Evolutionary conservation across 2,888 invertebrate genomes (phyloP), one percentile per base, ranked within the genome.

Genomic region (Monochamus alternatus): DNA sequence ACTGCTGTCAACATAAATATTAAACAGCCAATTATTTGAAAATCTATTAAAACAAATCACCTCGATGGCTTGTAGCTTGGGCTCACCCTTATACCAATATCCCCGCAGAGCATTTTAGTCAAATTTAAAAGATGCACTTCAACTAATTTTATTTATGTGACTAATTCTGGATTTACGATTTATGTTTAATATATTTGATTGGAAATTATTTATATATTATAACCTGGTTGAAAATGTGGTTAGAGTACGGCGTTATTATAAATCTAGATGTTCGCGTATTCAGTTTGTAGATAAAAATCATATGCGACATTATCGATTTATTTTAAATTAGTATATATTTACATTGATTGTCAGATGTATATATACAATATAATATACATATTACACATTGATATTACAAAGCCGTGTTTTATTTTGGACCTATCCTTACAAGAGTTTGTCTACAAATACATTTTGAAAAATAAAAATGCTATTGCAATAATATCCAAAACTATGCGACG

Each of bases 331-430:
- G 75, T 79, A 81, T 75, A 80, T 79, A 79, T 80, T 82, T 82
- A 79, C 81, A 81, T 81, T 81, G 76, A 83, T 81, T 84, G 82
- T 83, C 81, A 76, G 80, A 78, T 84, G 83, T 84, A 84, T 76
- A 84, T 84, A 84, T 75, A 75, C 62, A 38, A 38, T 38, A 76
- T 72, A 60, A 68, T 78, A 80, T 81, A 79, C 80, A 82, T 78
- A 82, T 82, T 83, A 82, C 78, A 82, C 80, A 78, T 76, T 80
- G 79, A 82, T 81, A 83, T 82, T 82, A 82, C 76, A 75, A 79
- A 67, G 12, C 69, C 72, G 76, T 74, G 78, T 80, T 80, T 80
- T 66, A 77, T 79, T 80, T n/a, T n/a, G 5, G 47, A n/a, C 12
- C 12, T 47, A 47, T 38, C 38, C 38, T 5, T 38, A 38, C 5